These are phyloP conservation scores for Nixonia krombeini DNA, from an alignment of 1,140 invertebrate genomes.

Conservation along the genomic window DNA sequence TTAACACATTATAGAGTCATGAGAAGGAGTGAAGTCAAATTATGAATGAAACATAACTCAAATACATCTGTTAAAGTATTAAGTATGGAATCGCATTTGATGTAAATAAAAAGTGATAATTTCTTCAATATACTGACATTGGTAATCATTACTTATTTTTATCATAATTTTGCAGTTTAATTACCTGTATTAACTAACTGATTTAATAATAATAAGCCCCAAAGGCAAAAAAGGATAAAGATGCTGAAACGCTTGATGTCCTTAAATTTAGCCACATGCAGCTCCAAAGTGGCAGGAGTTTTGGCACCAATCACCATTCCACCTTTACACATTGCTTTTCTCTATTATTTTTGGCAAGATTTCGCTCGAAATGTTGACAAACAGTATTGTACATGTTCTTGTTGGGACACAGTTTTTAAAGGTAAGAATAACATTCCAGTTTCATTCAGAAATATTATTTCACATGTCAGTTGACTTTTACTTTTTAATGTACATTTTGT, in stretches of 20 bases:
- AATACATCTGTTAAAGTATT: too few relatives aligned
- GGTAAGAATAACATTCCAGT: conserved; percentile 66
- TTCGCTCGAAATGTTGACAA: conserved; percentile 78
- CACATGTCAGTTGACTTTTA: too few relatives aligned
- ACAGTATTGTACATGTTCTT: conserved; percentile 81
- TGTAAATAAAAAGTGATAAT: too few relatives aligned
- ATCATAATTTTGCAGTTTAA: too few relatives aligned
- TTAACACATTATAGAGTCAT: too few relatives aligned
- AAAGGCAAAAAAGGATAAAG: neutral
- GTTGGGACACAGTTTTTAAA: conserved; percentile 88
- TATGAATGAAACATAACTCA: too few relatives aligned
- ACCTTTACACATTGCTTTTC: conserved; percentile 76
- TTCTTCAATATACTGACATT: too few relatives aligned
- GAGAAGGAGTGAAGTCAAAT: too few relatives aligned
- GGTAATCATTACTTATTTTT: too few relatives aligned
- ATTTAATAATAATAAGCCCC: neutral
- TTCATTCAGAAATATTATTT: conserved; percentile 15
- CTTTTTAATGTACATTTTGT: conserved; percentile 42
- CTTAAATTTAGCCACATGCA: conserved; percentile 56
- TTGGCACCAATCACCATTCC: conserved; percentile 72
- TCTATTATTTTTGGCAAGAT: conserved; percentile 81
- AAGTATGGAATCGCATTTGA: too few relatives aligned
- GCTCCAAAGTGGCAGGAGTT: conserved; percentile 63
- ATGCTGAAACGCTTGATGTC: conserved; percentile 58
- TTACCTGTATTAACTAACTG: neutral